Conservation (phyloP, 2,888 invertebrate genomes). For the Oscheius onirici region DNA sequence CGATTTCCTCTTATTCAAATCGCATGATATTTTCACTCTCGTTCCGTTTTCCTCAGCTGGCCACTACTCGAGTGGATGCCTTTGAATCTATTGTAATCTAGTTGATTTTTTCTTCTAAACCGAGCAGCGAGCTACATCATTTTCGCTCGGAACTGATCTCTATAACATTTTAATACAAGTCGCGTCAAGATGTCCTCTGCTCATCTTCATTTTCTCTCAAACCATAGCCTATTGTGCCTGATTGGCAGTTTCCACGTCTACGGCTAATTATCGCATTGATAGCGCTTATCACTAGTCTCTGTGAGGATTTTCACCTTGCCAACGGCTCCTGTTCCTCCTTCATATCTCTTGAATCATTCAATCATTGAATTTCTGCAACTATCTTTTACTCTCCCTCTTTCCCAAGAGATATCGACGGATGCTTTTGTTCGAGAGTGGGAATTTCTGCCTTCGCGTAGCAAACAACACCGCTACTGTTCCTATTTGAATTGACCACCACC, state of each 20-base stretch:
- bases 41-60: slow-evolving; percentile 21
- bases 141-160: neutral
- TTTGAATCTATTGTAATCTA: slow-evolving; percentile 25
- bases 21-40: slow-evolving; percentile 28
- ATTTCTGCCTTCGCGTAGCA: neutral
- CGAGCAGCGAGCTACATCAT: neutral
- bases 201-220: too few relatives aligned
- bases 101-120: slow-evolving; percentile 9
- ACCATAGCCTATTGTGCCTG: neutral
- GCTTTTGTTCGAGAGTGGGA: neutral
- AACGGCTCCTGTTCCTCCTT: neutral
- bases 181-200: neutral
- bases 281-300: neutral
- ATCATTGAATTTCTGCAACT: too few relatives aligned
- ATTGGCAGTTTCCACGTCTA: slow-evolving; percentile 3
- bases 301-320: neutral
- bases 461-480: too few relatives aligned
- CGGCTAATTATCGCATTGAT: slow-evolving; percentile 3
- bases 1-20: slow-evolving; percentile 33
- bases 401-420: neutral
- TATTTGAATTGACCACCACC: too few relatives aligned
- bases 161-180: neutral
- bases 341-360: neutral
- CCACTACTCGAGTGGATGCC: neutral
- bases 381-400: neutral